Percentiles rank a stretch among this genome's conserved stretches.
Conservation (phyloP, 2,113 vertebrate genomes). For the Pseudorectes ferrugineus region DNA sequence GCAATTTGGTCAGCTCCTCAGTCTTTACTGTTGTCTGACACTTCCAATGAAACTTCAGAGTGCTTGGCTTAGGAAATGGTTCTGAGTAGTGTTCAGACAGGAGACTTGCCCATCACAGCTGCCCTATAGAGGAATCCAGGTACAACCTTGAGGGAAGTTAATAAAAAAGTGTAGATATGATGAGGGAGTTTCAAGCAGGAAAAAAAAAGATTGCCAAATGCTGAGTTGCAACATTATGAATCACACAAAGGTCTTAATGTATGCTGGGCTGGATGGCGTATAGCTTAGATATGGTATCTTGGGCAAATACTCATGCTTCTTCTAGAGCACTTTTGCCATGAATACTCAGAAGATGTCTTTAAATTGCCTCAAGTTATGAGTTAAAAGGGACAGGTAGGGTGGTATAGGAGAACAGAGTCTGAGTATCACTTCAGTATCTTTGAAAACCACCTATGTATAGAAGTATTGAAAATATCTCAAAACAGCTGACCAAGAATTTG, state of each 20-base stretch:
- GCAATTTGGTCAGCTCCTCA: rapidly evolving
- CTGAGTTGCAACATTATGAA: not conserved
- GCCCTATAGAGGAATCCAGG: not conserved
- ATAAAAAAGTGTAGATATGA: not conserved
- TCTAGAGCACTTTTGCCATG: not conserved
- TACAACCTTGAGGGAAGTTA: not conserved
- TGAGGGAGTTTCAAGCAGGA: not conserved
- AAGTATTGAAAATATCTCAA: not conserved
- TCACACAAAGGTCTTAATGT: not conserved
- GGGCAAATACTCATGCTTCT: not conserved
- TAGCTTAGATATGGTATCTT: not conserved
- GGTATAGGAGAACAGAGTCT: not conserved
- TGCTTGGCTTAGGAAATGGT: not conserved
- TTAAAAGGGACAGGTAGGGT: not conserved
- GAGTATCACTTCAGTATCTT: not conserved
- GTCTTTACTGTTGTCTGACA: not conserved
- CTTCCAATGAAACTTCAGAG: not conserved
- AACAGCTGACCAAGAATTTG: not conserved
- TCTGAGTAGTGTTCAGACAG: not conserved
- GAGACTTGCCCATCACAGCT: not conserved
- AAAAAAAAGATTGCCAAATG: not conserved
- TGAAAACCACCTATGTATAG: not conserved
- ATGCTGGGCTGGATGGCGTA: not conserved
- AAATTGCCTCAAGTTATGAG: not conserved
- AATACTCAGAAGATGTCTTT: not conserved